Evolutionary conservation across 2,113 vertebrate species (phyloP), one percentile per base, ranked within the genome.

Genomic region (Oreochromis aureus): DNA sequence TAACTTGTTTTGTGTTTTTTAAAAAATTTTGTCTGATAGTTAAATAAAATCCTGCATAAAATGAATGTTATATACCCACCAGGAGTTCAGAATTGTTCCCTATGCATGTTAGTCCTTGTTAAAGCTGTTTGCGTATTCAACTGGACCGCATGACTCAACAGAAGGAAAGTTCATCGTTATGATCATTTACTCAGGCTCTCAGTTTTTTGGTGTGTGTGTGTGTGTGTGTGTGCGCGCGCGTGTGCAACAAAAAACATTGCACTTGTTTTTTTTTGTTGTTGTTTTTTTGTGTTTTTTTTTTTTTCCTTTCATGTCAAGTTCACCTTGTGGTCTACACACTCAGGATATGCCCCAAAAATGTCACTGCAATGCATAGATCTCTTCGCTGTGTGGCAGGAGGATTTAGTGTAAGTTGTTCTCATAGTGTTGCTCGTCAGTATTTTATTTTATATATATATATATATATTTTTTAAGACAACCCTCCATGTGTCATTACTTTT

Each of bases 21-120:
- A n/a, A n/a, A n/a, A 7, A 8, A 80, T 53, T 87, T 90, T 80
- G 11, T 71, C 16, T 88, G 1, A 46, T 83, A 85, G 80, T 69
- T 39, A 34, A 92, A 91, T 39, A 32, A 92, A 91, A 51, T 86
- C 80, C 53, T 89, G 44, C 34, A 48, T 66, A 80, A 61, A 30
- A 76, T 61, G 53, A 86, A 81, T 83, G 80, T 80, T 79, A 9
- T 83, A 63, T 55, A 56, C 80, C 78, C 85, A 83, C 32, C n/a
- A 19, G 56, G 96, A 95, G 94, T 96, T 97, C 95, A 83, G 7
- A 96, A 34, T 84, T 93, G 97, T 97, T 97, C 97, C 97, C 97
- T 98, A 98, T 99, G 98, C 98, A 98, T 98, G 96, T 89, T 87
- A 85, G 79, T 87, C 83, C 79, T 92, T 44, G 82, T 95, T 91